Evolutionary conservation across 2,797 vertebrate species (phyloP).

Genomic region (Mormyrus proboscirostris): DNA sequence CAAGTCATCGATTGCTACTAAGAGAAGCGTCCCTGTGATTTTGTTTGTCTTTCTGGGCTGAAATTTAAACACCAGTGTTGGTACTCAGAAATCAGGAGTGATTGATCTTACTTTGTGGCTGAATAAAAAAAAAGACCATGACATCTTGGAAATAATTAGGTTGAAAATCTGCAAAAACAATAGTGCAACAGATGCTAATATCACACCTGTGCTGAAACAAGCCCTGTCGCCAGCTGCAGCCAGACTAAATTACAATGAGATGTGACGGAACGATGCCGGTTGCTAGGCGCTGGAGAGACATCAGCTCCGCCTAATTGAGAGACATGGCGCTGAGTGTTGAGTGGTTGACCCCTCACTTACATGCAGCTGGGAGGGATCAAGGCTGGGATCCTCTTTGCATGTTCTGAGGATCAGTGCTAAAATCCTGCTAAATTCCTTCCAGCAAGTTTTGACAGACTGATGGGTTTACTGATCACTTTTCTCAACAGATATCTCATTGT

Average conservation of each 20-base stretch:
- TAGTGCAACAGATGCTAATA: slow-evolving; percentile 12
- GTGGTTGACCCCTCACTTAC: slow-evolving; percentile 21
- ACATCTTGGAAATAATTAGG: not conserved
- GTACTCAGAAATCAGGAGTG: not conserved
- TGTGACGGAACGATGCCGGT: not conserved
- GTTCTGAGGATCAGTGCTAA: not conserved
- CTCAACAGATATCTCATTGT: not conserved
- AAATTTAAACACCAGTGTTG: not conserved
- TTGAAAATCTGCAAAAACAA: not conserved
- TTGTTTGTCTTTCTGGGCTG: slow-evolving; percentile 4
- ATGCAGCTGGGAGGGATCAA: slow-evolving; percentile 10
- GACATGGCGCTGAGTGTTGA: slow-evolving; percentile 7
- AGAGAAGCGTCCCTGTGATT: slow-evolving; percentile 15
- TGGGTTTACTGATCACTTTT: not conserved
- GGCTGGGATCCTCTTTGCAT: not conserved
- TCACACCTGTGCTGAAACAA: not conserved
- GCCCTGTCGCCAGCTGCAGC: not conserved
- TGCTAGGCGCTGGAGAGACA: not conserved
- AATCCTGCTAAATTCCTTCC: not conserved
- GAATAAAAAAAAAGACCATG: not conserved
- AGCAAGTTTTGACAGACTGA: not conserved
- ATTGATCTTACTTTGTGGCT: not conserved
- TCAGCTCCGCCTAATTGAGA: slow-evolving; percentile 19
- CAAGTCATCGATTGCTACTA: slow-evolving; percentile 36
- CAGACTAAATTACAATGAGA: not conserved